phyloP scores from a whole-genome alignment of 1,140 invertebrate genomes.

The Ceratoteleas bidentatus region DNA sequence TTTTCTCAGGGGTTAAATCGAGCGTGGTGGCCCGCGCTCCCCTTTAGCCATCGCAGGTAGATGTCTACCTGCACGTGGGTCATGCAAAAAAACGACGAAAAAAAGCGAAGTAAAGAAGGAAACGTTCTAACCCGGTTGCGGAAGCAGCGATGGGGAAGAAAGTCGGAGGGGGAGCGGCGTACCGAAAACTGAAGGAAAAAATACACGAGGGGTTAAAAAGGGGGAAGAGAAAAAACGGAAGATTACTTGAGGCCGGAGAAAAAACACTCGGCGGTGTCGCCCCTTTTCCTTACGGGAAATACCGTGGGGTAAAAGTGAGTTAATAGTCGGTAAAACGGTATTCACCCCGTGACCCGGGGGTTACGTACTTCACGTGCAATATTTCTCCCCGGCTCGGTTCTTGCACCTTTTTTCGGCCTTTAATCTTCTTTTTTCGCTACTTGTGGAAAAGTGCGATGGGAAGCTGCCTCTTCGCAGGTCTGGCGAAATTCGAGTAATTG shows the following conservation, averaged over 20 bases:
- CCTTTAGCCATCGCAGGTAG: conserved; percentile 69
- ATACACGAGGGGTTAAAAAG: conserved; percentile 59
- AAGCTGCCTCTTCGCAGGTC: conserved; percentile 43
- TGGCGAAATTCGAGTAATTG: conserved; percentile 59
- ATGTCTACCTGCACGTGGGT: conserved; percentile 71
- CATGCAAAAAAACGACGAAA: conserved; percentile 64
- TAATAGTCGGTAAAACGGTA: too few relatives aligned
- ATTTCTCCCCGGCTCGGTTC: conserved; percentile 35
- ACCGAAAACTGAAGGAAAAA: conserved; percentile 48
- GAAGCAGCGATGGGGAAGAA: conserved; percentile 47
- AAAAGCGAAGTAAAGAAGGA: conserved; percentile 36
- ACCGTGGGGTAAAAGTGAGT: too few relatives aligned
- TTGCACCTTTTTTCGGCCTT: conserved; percentile 31
- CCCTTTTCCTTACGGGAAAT: too few relatives aligned
- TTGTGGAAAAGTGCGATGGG: conserved; percentile 60
- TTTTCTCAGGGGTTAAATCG: conserved; percentile 82
- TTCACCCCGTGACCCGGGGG: too few relatives aligned
- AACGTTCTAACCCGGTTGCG: conserved; percentile 46
- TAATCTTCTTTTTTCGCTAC: conserved; percentile 57
- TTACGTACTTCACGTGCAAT: conserved; percentile 63
- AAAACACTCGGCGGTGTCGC: too few relatives aligned
- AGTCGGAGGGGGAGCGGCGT: conserved; percentile 42
- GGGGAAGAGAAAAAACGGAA: conserved; percentile 11
- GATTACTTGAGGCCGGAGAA: too few relatives aligned
- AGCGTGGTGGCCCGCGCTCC: conserved; percentile 70